These are phyloP conservation scores for Psittacula echo DNA, from an alignment of 2,797 vertebrate genomes.

Conservation along the genomic window DNA sequence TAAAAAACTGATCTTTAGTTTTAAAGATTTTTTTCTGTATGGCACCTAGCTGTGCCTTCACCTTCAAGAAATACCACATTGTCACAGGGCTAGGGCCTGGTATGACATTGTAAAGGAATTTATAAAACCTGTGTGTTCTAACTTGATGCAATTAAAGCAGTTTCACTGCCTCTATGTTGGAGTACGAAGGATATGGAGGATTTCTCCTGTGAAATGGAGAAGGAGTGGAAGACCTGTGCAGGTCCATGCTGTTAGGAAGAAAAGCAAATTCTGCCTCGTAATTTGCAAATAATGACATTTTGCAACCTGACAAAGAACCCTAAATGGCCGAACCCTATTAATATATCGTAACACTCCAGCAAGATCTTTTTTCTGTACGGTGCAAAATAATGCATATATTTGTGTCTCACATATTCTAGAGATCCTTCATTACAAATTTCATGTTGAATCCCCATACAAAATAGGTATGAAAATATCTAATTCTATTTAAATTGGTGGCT, in stretches of 20 bases:
- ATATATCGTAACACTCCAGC: not conserved
- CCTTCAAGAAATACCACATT: slow-evolving; percentile 57
- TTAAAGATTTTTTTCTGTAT: slow-evolving; percentile 80
- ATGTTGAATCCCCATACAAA: slow-evolving; percentile 40
- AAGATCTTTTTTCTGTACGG: not conserved
- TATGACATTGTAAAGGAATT: not conserved
- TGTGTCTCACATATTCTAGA: not conserved
- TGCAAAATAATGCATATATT: slow-evolving; percentile 11
- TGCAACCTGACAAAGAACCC: slow-evolving; percentile 15
- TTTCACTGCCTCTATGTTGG: not conserved
- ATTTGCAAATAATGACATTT: slow-evolving; percentile 6
- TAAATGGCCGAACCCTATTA: not conserved
- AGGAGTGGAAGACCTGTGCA: not conserved
- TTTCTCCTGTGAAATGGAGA: not conserved
- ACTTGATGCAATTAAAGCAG: not conserved
- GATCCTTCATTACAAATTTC: slow-evolving; percentile 30
- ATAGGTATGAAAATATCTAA: not conserved
- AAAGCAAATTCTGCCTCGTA: not conserved
- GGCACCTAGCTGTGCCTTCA: slow-evolving; percentile 82
- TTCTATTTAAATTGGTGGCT: not conserved
- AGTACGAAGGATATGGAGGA: not conserved
- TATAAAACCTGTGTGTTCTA: not conserved
- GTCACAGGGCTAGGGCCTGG: not conserved
- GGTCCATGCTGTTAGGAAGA: not conserved
- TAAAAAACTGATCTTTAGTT: slow-evolving; percentile 84